These are phyloP conservation scores for Chaetura pelagica DNA, from an alignment of 2,113 vertebrate genomes.

Conservation along the genomic window DNA sequence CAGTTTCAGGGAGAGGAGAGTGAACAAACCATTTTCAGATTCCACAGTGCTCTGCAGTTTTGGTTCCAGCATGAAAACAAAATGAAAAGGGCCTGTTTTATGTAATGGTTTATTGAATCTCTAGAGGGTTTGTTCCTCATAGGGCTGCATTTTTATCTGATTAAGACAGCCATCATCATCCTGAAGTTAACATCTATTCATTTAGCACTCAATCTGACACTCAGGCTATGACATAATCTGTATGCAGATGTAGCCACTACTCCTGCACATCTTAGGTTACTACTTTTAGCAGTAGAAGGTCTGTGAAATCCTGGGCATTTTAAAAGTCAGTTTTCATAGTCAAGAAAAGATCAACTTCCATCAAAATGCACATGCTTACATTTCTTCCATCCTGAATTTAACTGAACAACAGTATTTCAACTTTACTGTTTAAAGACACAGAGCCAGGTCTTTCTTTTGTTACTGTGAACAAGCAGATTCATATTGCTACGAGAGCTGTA, in stretches of 20 bases:
- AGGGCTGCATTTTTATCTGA: background rate
- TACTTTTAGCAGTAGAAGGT: background rate
- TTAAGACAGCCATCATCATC: background rate
- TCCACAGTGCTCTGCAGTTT: background rate
- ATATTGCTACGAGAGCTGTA: slow-evolving; percentile 12
- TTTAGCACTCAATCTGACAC: background rate
- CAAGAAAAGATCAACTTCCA: background rate
- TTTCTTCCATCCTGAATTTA: background rate
- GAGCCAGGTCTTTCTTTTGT: background rate
- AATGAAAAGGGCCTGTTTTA: background rate
- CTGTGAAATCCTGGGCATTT: background rate
- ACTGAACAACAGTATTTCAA: background rate
- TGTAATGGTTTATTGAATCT: background rate
- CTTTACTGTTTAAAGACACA: background rate
- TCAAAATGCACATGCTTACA: background rate
- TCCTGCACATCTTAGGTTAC: background rate
- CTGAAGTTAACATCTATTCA: background rate
- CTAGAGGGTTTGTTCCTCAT: background rate
- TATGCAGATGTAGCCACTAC: background rate
- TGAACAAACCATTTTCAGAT: background rate
- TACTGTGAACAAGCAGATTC: slow-evolving; percentile 4
- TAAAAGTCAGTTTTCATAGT: background rate
- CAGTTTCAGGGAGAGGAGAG: background rate
- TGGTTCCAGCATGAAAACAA: background rate
- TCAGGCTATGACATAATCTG: background rate